phyloP scores from a whole-genome alignment of 1,140 invertebrate species.

The Agrypnia vestita region DNA sequence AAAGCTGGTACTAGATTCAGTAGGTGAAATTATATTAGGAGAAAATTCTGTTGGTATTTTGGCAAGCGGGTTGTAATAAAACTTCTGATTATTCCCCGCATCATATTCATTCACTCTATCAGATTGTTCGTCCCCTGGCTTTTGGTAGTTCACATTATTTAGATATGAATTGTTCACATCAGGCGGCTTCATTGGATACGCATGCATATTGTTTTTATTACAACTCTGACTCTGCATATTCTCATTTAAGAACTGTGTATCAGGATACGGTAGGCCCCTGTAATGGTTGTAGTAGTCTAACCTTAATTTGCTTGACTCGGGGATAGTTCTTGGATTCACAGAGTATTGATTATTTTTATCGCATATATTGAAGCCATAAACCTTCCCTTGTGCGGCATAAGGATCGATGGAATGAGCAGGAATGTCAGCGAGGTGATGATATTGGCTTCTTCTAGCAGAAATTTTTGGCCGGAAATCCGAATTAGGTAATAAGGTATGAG shows the following conservation, averaged over 20 bases:
- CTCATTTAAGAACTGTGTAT: slow-evolving; percentile 31
- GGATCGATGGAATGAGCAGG: slow-evolving; percentile 32
- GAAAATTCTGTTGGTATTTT: slow-evolving; percentile 68
- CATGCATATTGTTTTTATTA: slow-evolving; percentile 29
- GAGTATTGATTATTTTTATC: slow-evolving; percentile 35
- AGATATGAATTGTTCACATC: slow-evolving; percentile 36
- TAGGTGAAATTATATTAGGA: slow-evolving; percentile 69
- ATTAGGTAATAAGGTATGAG: slow-evolving; percentile 20
- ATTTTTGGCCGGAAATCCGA: slow-evolving; percentile 27
- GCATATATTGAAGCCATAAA: slow-evolving; percentile 37
- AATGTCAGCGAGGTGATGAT: slow-evolving; percentile 16
- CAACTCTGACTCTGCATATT: slow-evolving; percentile 35
- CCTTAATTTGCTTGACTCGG: slow-evolving; percentile 42
- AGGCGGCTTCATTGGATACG: slow-evolving; percentile 49
- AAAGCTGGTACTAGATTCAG: slow-evolving; percentile 68
- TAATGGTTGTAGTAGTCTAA: slow-evolving; percentile 51
- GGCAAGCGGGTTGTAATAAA: slow-evolving; percentile 63
- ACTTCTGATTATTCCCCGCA: slow-evolving; percentile 65
- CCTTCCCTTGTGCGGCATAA: slow-evolving; percentile 36
- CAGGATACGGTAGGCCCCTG: slow-evolving; percentile 46
- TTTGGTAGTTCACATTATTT: slow-evolving; percentile 46
- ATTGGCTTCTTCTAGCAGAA: slow-evolving; percentile 32
- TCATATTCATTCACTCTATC: slow-evolving; percentile 50
- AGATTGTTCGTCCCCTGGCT: slow-evolving; percentile 37
- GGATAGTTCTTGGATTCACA: slow-evolving; percentile 27